A percentile compares a stretch with the other conserved stretches of the same genome.
These are phyloP conservation scores for Tuta absoluta DNA, from an alignment of 2,888 invertebrate genomes.

Conservation along the genomic window DNA sequence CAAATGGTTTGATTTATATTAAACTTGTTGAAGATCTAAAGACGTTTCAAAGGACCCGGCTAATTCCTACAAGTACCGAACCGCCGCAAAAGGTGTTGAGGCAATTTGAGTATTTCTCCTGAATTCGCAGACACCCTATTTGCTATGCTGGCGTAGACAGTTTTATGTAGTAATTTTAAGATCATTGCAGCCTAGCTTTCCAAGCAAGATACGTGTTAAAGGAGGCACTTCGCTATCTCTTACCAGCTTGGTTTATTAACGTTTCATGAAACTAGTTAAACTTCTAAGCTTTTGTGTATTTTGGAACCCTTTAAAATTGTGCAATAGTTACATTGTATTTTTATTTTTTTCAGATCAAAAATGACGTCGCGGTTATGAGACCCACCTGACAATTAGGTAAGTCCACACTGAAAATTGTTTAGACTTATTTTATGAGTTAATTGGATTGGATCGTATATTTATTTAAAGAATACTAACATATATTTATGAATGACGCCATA, in stretches of 20 bases:
- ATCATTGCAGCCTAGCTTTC: not conserved
- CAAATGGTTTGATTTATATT: constrained; percentile 25
- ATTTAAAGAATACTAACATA: too few relatives aligned
- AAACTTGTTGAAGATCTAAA: constrained; percentile 5
- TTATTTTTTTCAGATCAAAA: constrained; percentile 65
- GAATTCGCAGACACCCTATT: constrained; percentile 1
- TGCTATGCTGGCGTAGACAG: constrained; percentile 8
- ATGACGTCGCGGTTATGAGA: constrained; percentile 72
- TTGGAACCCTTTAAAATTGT: not conserved
- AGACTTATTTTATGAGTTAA: too few relatives aligned
- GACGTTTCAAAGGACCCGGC: constrained; percentile 29
- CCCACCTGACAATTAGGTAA: constrained; percentile 62
- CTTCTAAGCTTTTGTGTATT: not conserved
- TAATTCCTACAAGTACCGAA: constrained; percentile 32
- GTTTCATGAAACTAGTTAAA: too few relatives aligned
- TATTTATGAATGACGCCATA: too few relatives aligned
- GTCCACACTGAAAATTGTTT: constrained; percentile 55
- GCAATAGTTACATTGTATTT: constrained; percentile 29
- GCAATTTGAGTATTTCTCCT: constrained; percentile 31
- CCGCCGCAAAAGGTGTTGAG: constrained; percentile 34
- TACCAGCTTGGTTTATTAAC: too few relatives aligned
- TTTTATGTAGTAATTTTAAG: constrained; percentile 21
- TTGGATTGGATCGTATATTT: too few relatives aligned
- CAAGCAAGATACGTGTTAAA: not conserved
- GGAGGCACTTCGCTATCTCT: constrained; percentile 1